These are phyloP conservation scores for Antheraea mylitta DNA, from an alignment of 1,140 invertebrate species.

Conservation along the genomic window DNA sequence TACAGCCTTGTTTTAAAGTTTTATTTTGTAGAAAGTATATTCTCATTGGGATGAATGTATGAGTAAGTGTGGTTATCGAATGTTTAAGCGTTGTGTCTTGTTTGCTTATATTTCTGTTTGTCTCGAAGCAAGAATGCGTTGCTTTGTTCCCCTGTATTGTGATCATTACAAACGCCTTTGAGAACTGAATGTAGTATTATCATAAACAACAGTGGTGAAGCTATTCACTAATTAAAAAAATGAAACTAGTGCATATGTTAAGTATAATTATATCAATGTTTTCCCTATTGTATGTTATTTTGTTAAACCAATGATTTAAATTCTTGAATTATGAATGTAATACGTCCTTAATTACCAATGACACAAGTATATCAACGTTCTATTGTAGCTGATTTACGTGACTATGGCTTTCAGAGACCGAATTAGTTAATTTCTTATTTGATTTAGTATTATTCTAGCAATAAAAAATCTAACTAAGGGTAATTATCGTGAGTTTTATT, in stretches of 20 bases:
- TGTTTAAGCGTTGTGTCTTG: conserved; percentile 23
- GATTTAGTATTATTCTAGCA: no score
- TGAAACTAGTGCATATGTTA: no score
- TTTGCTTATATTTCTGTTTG: conserved; percentile 23
- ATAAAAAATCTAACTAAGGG: no score
- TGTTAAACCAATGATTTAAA: background rate
- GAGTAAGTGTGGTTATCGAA: conserved; percentile 14
- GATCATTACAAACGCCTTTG: conserved; percentile 18
- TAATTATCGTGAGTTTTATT: no score
- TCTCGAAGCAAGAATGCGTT: conserved; percentile 21
- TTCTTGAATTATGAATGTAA: no score
- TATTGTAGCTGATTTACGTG: no score
- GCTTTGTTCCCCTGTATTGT: conserved; percentile 24
- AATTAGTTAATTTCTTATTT: no score
- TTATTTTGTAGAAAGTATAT: conserved; percentile 7
- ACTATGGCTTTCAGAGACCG: no score
- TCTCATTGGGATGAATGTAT: background rate
- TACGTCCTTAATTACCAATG: no score
- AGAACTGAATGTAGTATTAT: background rate
- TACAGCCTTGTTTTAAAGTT: conserved; percentile 6
- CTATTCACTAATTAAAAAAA: background rate
- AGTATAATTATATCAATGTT: no score
- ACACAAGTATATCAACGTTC: no score
- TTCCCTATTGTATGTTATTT: background rate
- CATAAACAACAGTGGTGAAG: background rate